These are phyloP conservation scores for Sitta carolinensis DNA, from an alignment of 2,797 vertebrate genomes.

Conservation along the genomic window DNA sequence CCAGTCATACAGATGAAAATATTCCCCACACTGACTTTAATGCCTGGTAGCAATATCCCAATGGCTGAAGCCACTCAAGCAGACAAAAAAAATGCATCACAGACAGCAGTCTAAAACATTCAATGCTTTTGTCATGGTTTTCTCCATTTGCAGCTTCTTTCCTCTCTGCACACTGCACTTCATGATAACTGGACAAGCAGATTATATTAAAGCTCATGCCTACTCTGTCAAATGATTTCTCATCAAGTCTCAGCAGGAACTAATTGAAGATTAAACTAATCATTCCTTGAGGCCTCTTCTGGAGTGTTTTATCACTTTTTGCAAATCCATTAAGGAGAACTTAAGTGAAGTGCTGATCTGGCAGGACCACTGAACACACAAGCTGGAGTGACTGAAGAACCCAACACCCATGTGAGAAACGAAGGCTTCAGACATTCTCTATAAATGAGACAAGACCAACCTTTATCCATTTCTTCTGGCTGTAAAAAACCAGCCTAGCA, in stretches of 20 bases:
- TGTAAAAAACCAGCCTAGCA: neutral
- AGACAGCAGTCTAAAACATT: neutral
- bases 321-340: neutral
- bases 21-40: neutral
- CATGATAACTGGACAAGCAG: neutral
- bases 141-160: neutral
- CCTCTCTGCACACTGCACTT: neutral
- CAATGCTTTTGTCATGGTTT: neutral
- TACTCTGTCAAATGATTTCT: constrained; percentile 43
- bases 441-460: neutral
- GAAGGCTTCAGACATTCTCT: neutral
- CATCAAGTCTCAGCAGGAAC: constrained; percentile 47
- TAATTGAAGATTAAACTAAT: constrained; percentile 62
- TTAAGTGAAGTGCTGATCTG: neutral
- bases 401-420: neutral
- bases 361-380: neutral
- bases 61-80: neutral
- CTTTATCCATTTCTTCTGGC: neutral
- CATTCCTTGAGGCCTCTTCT: constrained; percentile 35
- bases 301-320: constrained; percentile 7
- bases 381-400: neutral
- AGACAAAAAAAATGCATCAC: neutral
- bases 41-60: neutral
- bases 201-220: neutral
- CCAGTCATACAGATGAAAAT: neutral